Percentiles rank a stretch among this genome's conserved stretches.
phyloP scores from a whole-genome alignment of 92 coral and sea anemone genomes.

The Isaurus tuberculatus region DNA sequence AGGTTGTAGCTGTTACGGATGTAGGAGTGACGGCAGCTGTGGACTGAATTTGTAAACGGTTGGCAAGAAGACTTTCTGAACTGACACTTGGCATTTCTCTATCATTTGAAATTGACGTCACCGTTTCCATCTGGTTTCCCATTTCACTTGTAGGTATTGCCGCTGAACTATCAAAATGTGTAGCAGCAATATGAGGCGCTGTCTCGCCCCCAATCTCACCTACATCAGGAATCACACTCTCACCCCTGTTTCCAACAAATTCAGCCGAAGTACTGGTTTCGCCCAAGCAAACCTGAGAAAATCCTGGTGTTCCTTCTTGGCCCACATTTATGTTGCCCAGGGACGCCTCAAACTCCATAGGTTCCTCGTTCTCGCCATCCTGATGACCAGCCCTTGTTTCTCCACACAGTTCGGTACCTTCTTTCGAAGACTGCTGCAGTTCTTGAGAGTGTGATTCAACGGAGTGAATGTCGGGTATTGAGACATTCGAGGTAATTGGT shows the following conservation, averaged over 20 bases:
- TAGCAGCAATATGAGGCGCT: not conserved
- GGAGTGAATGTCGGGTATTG: constrained; percentile 6
- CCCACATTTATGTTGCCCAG: constrained; percentile 44
- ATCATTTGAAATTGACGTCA: constrained; percentile 43
- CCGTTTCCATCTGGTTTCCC: constrained; percentile 41
- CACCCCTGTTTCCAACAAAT: constrained; percentile 26
- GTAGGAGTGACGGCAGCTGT: constrained; percentile 41
- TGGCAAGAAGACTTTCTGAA: constrained; percentile 21
- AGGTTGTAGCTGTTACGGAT: constrained; percentile 23
- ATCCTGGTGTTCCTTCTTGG: constrained; percentile 29
- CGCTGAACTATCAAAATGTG: constrained; percentile 34
- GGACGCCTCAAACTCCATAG: constrained; percentile 68
- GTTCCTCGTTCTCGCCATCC: constrained; percentile 51
- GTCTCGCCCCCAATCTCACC: constrained; percentile 15
- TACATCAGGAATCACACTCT: constrained; percentile 19
- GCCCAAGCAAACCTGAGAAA: constrained; percentile 18
- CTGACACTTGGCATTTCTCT: constrained; percentile 47
- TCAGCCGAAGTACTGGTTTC: constrained; percentile 25
- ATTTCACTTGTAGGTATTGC: constrained; percentile 37
- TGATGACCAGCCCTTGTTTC: constrained; percentile 11
- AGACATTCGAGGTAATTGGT: not conserved
- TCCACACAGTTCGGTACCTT: constrained; percentile 42
- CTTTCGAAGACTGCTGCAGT: not conserved
- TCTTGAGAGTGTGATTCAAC: constrained; percentile 5
- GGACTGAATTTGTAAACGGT: constrained; percentile 12